phyloP scores from a whole-genome alignment of 1,140 invertebrate genomes.

The Neotoxoptera formosana region DNA sequence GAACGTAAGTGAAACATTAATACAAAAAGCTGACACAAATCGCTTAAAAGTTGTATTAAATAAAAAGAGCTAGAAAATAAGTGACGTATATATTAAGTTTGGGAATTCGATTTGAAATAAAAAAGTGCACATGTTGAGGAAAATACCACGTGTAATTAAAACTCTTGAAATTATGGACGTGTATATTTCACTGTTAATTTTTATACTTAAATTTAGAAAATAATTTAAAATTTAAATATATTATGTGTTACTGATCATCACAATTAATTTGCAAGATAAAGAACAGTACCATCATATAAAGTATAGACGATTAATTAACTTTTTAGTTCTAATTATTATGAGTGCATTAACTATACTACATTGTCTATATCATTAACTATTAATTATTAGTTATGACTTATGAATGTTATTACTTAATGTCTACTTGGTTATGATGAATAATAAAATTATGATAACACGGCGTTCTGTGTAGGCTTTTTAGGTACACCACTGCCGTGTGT shows the following conservation, averaged over 20 bases:
- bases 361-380: not conserved
- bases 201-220: not conserved
- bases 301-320: not conserved
- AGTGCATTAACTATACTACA: not conserved
- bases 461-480: conserved; percentile 3
- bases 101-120: not conserved
- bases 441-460: not conserved
- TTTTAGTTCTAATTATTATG: not conserved
- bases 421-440: not conserved
- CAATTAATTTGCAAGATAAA: not conserved
- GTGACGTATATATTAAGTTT: not conserved
- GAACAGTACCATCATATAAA: not conserved
- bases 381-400: not conserved
- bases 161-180: not conserved
- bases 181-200: not conserved
- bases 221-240: not conserved
- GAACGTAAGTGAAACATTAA: not conserved
- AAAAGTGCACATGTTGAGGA: not conserved
- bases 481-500: not conserved
- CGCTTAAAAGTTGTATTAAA: not conserved
- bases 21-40: not conserved
- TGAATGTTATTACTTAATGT: not conserved
- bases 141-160: not conserved
- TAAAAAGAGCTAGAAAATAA: not conserved
- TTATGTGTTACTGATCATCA: not conserved